Evolutionary conservation across 1,140 invertebrate genomes (phyloP).

Genomic region (Zeugodacus cucurbitae): DNA sequence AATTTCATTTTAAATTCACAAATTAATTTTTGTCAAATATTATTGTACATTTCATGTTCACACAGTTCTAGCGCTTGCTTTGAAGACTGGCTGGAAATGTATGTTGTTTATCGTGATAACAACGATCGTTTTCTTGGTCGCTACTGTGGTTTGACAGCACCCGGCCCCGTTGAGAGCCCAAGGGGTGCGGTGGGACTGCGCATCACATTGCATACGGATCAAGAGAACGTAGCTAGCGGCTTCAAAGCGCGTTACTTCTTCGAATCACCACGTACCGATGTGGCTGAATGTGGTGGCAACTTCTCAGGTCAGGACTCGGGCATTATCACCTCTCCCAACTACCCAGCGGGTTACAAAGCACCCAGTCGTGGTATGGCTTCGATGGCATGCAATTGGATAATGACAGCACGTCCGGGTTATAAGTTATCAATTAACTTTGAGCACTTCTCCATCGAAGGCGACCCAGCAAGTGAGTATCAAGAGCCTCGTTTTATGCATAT

Average conservation of each 20-base stretch:
- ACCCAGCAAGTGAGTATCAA: constrained; percentile 76
- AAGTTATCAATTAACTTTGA: constrained; percentile 89
- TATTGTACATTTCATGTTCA: too few species aligned
- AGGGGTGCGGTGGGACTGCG: constrained; percentile 84
- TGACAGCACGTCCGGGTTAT: constrained; percentile 83
- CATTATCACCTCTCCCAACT: constrained; percentile 88
- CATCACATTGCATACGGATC: constrained; percentile 85
- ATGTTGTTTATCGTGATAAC: constrained; percentile 84
- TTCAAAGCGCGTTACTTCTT: constrained; percentile 92
- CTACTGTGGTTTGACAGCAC: constrained; percentile 85
- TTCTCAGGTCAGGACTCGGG: constrained; percentile 87
- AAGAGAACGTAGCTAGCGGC: constrained; percentile 85
- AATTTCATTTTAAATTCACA: not conserved
- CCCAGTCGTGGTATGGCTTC: constrained; percentile 79
- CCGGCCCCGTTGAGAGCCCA: constrained; percentile 90
- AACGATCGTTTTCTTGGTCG: constrained; percentile 85
- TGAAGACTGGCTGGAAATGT: constrained; percentile 94
- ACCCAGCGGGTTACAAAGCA: constrained; percentile 86
- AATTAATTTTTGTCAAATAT: not conserved
- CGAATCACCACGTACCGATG: constrained; percentile 85
- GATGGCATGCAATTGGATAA: constrained; percentile 92
- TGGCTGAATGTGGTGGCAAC: constrained; percentile 92
- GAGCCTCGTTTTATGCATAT: not conserved
- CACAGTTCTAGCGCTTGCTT: constrained; percentile 77
- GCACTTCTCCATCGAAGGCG: constrained; percentile 88